phyloP scores from a whole-genome alignment of 2,797 vertebrate species.

The Poecile montanus region DNA sequence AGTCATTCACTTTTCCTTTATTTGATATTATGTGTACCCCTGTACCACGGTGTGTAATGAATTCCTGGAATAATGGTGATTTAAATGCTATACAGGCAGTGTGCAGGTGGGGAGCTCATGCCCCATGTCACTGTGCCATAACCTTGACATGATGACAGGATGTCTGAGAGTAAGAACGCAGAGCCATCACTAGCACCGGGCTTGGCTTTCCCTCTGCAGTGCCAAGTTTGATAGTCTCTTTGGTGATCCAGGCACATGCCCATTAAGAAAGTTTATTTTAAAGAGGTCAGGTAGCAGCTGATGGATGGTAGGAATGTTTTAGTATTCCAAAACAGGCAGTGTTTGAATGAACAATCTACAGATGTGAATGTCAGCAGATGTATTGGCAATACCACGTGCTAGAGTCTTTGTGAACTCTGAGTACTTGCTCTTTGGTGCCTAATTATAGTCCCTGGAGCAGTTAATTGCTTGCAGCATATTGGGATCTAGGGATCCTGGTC shows the following conservation, averaged over 20 bases:
- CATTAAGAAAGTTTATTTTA: conserved; percentile 34
- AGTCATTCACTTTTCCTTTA: neutral
- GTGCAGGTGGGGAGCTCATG: neutral
- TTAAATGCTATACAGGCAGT: neutral
- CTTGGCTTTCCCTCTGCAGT: conserved; percentile 23
- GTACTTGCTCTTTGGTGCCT: neutral
- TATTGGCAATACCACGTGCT: neutral
- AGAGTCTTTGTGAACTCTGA: neutral
- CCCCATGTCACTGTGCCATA: neutral
- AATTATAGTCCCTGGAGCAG: neutral
- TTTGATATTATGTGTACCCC: neutral
- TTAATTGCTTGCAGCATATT: neutral
- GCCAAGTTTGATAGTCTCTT: conserved; percentile 57
- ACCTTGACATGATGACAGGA: neutral
- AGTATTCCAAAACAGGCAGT: conserved; percentile 34
- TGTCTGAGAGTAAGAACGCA: neutral
- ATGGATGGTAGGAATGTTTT: neutral
- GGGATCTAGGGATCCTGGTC: neutral
- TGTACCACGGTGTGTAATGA: neutral
- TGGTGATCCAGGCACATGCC: conserved; percentile 13
- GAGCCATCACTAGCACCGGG: neutral
- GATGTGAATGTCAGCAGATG: neutral
- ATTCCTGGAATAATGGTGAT: neutral
- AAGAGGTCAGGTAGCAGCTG: conserved; percentile 44
- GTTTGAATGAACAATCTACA: neutral